Evolutionary conservation across 2,888 invertebrate species (phyloP), one percentile per base, ranked within the genome.

Genomic region (Heliconius sara): DNA sequence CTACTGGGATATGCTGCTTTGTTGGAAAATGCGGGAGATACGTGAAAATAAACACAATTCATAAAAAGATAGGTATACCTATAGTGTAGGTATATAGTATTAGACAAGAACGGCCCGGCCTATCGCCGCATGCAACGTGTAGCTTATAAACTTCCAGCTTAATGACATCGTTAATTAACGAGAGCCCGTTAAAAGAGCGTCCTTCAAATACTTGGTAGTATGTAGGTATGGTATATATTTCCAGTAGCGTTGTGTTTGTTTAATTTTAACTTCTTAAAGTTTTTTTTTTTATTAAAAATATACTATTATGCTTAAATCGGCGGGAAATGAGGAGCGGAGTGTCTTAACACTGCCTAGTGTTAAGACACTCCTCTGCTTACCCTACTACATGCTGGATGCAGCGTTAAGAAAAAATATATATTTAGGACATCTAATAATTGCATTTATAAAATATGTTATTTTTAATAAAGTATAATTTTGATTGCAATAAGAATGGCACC

Each of bases 91-190:
- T 52, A 7, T 19, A 57, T n/a, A 73, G 30, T 9, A 60, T n/a
- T n/a, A 60, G n/a, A n/a, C 13, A 73, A 73, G 34, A 73, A 73
- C 57, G 34, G 57, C 22, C 52, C 22, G 6, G 57, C 60, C 57
- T 60, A 52, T 34, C 60, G n/a, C n/a, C 34, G 60, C n/a, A 73
- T 73, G 60, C 60, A 60, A 73, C 73, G 57, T 60, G 60, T 73
- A 60, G 34, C 60, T 60, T 73, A 73, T 60, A 73, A 73, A 73
- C 73, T 73, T 73, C 34, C 52, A 73, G 60, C 73, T 60, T 57
- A 73, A 34, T 34, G 60, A 60, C 73, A 57, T 73, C 57, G 60
- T 73, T 60, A 73, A 73, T 73, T 72, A 60, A 60, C 73, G 57
- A 72, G 52, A 27, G 72, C 57, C 22, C 60, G 73, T 60, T 73